A percentile compares a stretch with the other conserved stretches of the same genome.
Conservation (phyloP, 2,113 vertebrate genomes). For the Sapayoa aenigma region DNA sequence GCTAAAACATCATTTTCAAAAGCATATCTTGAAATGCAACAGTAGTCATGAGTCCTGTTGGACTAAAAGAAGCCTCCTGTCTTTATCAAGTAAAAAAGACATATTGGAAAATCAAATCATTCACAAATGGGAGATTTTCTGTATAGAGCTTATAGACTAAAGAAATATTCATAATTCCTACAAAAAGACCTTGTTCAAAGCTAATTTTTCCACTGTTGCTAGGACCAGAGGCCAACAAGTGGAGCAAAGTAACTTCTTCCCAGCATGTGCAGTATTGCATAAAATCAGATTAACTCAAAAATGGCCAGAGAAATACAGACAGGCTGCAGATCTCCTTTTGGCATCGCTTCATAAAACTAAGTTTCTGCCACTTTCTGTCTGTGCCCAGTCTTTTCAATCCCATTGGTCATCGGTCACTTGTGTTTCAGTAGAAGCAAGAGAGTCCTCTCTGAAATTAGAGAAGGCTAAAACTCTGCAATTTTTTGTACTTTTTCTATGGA, state of each 20-base stretch:
- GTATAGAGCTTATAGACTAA: constrained; percentile 1
- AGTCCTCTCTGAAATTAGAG: not conserved
- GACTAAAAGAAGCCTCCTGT: not conserved
- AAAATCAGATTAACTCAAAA: not conserved
- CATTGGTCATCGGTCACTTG: not conserved
- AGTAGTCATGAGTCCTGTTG: not conserved
- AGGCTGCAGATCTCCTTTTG: not conserved
- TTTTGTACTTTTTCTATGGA: not conserved
- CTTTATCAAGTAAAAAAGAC: constrained; percentile 7
- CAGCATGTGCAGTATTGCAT: not conserved
- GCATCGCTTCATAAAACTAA: not conserved
- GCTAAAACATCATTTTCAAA: not conserved
- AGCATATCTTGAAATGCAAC: not conserved
- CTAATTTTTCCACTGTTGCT: constrained; percentile 49
- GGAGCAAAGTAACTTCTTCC: not conserved
- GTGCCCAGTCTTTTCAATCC: not conserved
- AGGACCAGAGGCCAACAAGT: not conserved
- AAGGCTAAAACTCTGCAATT: not conserved
- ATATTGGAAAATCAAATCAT: constrained; percentile 51
- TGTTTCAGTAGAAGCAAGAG: not conserved
- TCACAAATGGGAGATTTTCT: constrained; percentile 43
- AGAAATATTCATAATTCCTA: constrained; percentile 32
- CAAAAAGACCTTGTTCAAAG: constrained; percentile 39
- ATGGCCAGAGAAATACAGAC: not conserved
- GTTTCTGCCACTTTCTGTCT: not conserved